Base-by-base conservation (phyloP, 1,140 invertebrate genomes). In the Hyposmocoma kahamanoa region DNA sequence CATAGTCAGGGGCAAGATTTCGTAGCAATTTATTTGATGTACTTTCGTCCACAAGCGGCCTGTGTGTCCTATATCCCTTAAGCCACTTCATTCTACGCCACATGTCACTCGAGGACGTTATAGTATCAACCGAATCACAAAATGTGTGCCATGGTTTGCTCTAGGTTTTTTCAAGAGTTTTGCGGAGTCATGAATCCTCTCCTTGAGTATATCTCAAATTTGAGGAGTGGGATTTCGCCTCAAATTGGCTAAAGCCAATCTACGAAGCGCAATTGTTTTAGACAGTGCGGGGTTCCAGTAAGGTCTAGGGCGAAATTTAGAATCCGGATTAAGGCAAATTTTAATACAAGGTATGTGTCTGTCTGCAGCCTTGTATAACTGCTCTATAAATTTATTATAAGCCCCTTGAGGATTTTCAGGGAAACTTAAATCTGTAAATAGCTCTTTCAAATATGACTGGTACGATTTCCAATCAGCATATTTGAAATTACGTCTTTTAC, bases 1-100 rank as follows among this genome's bases (percentile, higher is more conserved):
- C 62, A 56, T 42, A 66, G 19, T 59, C 53, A 17, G 62, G 53
- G 30, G 56, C 49, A 11, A 65, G 47, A 18, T 11, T 28, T 17
- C 44, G 22, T n/a, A 64, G 30, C 17, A 64, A 43, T 2, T 38
- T 13, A 2, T 21, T n/a, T 18, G 28, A 34, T 39, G 42, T 50
- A 1, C 49, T n/a, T 22, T 13, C 10, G 15, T 42, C 41, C 11
- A 18, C 26, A 10, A 17, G 24, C 17, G 3, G 1, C 8, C 13
- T 28, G 2, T 1, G 5, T 15, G 1, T 13, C 19, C 15, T 43
- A 28, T 20, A 43, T 15, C 42, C 42, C 15, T 43, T 43, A 0
- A 28, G 18, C 42, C 42, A 43, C 19, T 26, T 43, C 42, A 43
- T 43, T 17, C 30, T 43, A 2, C 8, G 5, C 42, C 42, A 43